Evolutionary conservation across 2,797 vertebrate species (phyloP).

Genomic region (Sebastes jordani): DNA sequence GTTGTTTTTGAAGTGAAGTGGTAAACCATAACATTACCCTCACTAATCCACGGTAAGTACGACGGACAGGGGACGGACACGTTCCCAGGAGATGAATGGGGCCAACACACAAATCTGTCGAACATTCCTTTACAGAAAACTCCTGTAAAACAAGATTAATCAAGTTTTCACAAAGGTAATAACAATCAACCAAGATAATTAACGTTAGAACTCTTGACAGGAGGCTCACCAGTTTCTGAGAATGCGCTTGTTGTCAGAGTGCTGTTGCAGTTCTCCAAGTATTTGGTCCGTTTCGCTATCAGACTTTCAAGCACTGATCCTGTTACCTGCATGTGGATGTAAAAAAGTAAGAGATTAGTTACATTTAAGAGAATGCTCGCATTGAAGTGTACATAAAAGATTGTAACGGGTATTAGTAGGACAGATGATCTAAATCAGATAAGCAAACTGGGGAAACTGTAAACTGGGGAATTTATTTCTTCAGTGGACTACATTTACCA

Average conservation of each 20-base stretch:
- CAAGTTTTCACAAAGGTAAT: not conserved
- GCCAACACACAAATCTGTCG: constrained; percentile 92
- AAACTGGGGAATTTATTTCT: too few relatives aligned
- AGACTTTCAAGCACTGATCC: constrained; percentile 86
- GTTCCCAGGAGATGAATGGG: constrained; percentile 90
- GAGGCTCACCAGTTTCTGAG: constrained; percentile 82
- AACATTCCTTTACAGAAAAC: constrained; percentile 90
- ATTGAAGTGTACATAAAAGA: not conserved
- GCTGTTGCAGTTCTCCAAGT: constrained; percentile 87
- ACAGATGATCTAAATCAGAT: too few relatives aligned
- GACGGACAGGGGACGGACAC: constrained; percentile 92
- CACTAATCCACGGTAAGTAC: constrained; percentile 88
- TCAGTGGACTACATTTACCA: too few relatives aligned
- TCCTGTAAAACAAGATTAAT: constrained; percentile 74
- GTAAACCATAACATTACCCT: constrained; percentile 62
- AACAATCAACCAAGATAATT: not conserved
- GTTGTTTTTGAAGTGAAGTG: not conserved
- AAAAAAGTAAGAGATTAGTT: not conserved
- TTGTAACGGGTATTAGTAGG: too few relatives aligned
- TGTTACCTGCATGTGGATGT: constrained; percentile 67
- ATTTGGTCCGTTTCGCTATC: constrained; percentile 85
- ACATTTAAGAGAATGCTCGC: not conserved
- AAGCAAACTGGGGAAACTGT: too few relatives aligned
- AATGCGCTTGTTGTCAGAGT: constrained; percentile 64
- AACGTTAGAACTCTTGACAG: too few relatives aligned